These are phyloP conservation scores for Alexandromys fortis DNA, from an alignment of 2,113 vertebrate species.

Conservation along the genomic window DNA sequence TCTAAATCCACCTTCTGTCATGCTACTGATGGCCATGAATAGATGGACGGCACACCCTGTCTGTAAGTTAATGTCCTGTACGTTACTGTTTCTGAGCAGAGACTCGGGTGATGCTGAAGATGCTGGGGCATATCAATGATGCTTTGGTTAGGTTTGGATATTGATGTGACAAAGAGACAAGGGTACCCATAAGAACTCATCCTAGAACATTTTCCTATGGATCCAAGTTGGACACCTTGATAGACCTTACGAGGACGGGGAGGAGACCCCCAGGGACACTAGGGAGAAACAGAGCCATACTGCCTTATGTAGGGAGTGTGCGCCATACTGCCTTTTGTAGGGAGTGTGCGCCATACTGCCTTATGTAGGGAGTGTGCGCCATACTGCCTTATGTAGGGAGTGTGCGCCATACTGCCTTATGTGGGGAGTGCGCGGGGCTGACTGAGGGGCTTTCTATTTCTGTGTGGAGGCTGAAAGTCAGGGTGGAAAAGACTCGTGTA, in stretches of 20 bases:
- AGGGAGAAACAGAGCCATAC: not conserved
- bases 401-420: fast-evolving
- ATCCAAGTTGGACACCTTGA: not conserved
- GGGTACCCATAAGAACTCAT: not conserved
- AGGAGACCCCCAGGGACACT: not conserved
- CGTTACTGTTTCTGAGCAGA: not conserved
- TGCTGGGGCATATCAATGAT: not conserved
- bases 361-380: not conserved
- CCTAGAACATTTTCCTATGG: not conserved
- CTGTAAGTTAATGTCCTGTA: not conserved
- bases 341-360: too few relatives aligned
- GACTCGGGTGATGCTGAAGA: not conserved
- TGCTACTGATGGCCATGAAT: not conserved
- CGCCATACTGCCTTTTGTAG: too few relatives aligned
- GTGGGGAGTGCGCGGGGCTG: not conserved
- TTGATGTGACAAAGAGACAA: not conserved
- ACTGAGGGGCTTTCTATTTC: not conserved
- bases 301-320: too few relatives aligned
- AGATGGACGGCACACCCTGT: not conserved
- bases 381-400: not conserved
- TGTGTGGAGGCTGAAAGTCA: not conserved
- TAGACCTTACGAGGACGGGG: not conserved
- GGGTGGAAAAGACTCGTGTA: not conserved
- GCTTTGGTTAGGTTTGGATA: not conserved
- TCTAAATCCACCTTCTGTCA: not conserved